Evolutionary conservation across 2,113 vertebrate genomes (phyloP), one percentile per base, ranked within the genome.

Genomic region (Oryzias woworae): DNA sequence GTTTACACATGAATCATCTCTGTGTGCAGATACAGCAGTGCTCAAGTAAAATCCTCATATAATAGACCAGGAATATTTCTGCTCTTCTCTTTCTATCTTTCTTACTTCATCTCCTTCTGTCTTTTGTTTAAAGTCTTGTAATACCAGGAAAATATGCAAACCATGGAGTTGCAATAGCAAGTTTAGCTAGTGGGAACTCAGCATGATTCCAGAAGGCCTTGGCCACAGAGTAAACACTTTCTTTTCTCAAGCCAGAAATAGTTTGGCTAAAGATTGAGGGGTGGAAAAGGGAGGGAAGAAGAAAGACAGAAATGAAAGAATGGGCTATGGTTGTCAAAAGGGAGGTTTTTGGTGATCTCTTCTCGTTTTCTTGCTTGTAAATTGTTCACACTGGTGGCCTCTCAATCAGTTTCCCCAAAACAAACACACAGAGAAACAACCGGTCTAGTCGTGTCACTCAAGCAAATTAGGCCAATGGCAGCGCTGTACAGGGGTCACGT

Each of bases 401-500:
- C 74, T 36, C 57, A 77, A 69, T 77, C 71, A 66, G 42, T 49
- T 43, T 16, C 51, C 54, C 20, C 56, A 31, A 45, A 81, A 69
- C 18, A 43, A 66, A 61, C 62, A 58, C 58, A 42, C 62, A 26
- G 22, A 26, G 44, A 48, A 43, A n/a, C 51, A 71, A 51, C 44
- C n/a, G 42, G 62, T 55, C 58, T 48, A 62, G 49, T 47, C 66
- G n/a, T 87, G 89, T 89, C 86, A 85, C 78, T 85, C 85, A 85
- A 76, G 78, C 68, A 83, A 89, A 94, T 93, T 92, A 94, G 93
- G 93, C 90, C 92, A 85, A 92, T 93, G 94, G 92, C 92, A 84
- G 78, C 69, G 31, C 82, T 81, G 78, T 84, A 90, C 89, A 81
- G 70, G 77, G 88, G 85, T 91, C 88, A 88, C 81, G 89, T 90